These are phyloP conservation scores for Xestia c-nigrum DNA, from an alignment of 2,888 invertebrate genomes.

Conservation along the genomic window DNA sequence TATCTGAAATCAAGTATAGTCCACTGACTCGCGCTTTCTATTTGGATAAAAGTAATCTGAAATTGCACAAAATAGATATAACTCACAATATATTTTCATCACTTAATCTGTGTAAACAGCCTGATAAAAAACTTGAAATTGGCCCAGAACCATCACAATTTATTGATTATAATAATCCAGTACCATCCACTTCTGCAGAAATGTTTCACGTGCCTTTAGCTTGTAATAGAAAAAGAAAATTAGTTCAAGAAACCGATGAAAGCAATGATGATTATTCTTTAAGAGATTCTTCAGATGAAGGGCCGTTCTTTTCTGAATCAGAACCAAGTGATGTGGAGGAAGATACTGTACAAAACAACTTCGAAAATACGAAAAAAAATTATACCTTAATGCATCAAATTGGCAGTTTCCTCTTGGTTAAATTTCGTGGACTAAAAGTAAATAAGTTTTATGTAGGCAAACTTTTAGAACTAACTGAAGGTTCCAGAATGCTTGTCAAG, in stretches of 20 bases:
- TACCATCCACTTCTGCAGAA: slow-evolving; percentile 43
- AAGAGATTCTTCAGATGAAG: slow-evolving; percentile 49
- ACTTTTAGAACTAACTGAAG: slow-evolving; percentile 46
- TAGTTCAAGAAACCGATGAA: slow-evolving; percentile 41
- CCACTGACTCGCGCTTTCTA: slow-evolving; percentile 38
- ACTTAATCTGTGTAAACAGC: slow-evolving; percentile 15
- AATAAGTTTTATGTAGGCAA: slow-evolving; percentile 46
- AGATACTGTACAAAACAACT: slow-evolving; percentile 32
- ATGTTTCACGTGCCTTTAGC: slow-evolving; percentile 41
- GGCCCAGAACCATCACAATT: slow-evolving; percentile 16
- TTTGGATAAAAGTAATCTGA: slow-evolving; percentile 34
- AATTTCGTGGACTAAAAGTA: slow-evolving; percentile 43
- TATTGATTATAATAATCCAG: slow-evolving; percentile 43
- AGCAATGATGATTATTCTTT: slow-evolving; percentile 47
- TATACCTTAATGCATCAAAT: slow-evolving; percentile 30
- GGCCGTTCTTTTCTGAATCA: slow-evolving; percentile 39
- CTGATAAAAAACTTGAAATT: slow-evolving; percentile 21
- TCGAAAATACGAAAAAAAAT: slow-evolving; percentile 35
- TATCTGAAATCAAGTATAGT: slow-evolving; percentile 47
- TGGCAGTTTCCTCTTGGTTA: slow-evolving; percentile 41
- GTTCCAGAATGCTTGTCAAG: slow-evolving; percentile 42
- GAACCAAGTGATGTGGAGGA: slow-evolving; percentile 41
- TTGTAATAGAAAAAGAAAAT: slow-evolving; percentile 44
- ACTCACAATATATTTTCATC: slow-evolving; percentile 30
- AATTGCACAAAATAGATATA: slow-evolving; percentile 43